Evolutionary conservation across 2,888 invertebrate species (phyloP).

Genomic region (Julus scanicus): DNA sequence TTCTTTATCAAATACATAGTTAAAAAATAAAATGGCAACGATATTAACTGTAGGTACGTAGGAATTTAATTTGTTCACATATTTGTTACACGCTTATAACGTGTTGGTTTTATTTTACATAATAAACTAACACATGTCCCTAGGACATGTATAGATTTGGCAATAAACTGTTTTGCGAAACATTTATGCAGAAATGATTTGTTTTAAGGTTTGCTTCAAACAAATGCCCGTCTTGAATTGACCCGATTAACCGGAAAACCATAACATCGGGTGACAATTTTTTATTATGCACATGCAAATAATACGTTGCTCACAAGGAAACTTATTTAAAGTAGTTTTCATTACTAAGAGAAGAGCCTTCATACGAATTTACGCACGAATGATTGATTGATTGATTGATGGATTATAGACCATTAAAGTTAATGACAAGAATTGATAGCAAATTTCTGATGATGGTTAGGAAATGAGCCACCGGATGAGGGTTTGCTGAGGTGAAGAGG

Average conservation of each 20-base stretch:
- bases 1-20: too few relatives aligned
- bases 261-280: neutral
- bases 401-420: neutral
- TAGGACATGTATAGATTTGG: too few relatives aligned
- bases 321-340: neutral
- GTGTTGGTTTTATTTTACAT: too few relatives aligned
- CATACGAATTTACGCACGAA: neutral
- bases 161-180: too few relatives aligned
- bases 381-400: neutral
- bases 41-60: neutral
- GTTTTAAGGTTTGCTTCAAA: neutral
- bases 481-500: neutral
- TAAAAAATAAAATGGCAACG: neutral
- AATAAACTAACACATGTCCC: too few relatives aligned
- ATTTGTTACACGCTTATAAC: too few relatives aligned
- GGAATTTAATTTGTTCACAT: too few relatives aligned
- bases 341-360: neutral
- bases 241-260: too few relatives aligned
- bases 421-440: constrained; percentile 1
- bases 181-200: neutral
- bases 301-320: neutral
- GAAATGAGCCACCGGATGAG: neutral
- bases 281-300: neutral
- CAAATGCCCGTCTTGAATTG: too few relatives aligned
- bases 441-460: neutral